Evolutionary conservation across 2,888 invertebrate species (phyloP).

Genomic region (Andrena flavipes): DNA sequence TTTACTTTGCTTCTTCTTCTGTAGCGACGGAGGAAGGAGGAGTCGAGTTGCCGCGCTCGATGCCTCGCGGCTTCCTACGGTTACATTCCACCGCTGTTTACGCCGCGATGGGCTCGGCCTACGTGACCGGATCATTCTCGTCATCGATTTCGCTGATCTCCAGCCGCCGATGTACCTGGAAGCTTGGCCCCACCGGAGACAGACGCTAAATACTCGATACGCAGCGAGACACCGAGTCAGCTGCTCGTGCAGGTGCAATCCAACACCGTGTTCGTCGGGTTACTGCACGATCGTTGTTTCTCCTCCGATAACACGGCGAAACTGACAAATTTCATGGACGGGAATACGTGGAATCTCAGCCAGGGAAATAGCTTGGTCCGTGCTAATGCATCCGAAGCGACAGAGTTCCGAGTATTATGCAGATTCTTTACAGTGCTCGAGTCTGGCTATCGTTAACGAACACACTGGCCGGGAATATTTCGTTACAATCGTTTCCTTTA

Average conservation of each 20-base stretch:
- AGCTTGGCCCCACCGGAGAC: background rate
- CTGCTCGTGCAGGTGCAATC: constrained; percentile 57
- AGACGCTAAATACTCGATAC: constrained; percentile 31
- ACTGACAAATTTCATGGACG: background rate
- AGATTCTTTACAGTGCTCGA: no score
- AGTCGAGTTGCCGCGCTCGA: constrained; percentile 19
- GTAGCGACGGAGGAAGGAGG: constrained; percentile 33
- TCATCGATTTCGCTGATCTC: constrained; percentile 45
- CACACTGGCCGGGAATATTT: background rate
- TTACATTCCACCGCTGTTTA: constrained; percentile 19
- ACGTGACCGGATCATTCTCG: constrained; percentile 32
- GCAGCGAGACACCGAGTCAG: constrained; percentile 46
- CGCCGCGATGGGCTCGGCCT: constrained; percentile 2
- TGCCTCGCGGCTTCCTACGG: background rate
- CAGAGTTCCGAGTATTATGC: background rate
- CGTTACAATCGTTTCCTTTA: background rate
- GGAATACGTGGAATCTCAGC: background rate
- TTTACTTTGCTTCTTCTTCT: constrained; percentile 71
- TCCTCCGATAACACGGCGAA: constrained; percentile 6
- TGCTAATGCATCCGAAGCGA: background rate
- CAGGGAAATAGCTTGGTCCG: background rate
- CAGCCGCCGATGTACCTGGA: background rate
- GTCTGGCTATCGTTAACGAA: no score
- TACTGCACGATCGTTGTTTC: constrained; percentile 36
- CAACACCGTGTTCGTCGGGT: constrained; percentile 47